Conservation (phyloP, 1,140 invertebrate genomes). For the Drosophila sproati region DNA sequence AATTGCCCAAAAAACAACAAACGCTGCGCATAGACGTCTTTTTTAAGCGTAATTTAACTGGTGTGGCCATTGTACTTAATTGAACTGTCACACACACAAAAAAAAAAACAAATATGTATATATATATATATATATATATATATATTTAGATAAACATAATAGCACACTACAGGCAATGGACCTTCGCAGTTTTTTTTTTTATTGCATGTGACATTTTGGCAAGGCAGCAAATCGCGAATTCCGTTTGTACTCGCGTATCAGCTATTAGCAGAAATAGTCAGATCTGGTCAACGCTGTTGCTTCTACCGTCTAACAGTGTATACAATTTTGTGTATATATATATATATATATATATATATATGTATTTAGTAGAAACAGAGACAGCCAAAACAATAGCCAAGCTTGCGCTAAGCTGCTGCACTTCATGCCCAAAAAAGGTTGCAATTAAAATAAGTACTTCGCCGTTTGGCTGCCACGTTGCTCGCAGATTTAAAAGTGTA, state of each 20-base stretch:
- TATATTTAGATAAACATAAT: constrained; percentile 67
- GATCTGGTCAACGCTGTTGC: background rate
- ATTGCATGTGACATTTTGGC: constrained; percentile 28
- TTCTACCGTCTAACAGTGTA: background rate
- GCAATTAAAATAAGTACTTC: constrained; percentile 81
- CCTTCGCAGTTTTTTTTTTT: constrained; percentile 25
- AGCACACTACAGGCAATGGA: constrained; percentile 30
- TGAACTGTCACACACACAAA: constrained; percentile 67
- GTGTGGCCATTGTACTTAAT: constrained; percentile 76
- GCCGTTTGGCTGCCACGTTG: constrained; percentile 56
- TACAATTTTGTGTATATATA: background rate
- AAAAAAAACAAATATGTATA: constrained; percentile 32
- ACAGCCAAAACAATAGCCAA: constrained; percentile 39
- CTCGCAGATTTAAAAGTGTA: constrained; percentile 18
- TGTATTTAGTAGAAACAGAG: background rate
- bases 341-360: constrained; percentile 5
- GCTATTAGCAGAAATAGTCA: background rate
- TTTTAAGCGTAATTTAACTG: constrained; percentile 82
- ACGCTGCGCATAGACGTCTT: constrained; percentile 42
- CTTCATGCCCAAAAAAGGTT: constrained; percentile 75
- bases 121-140: too few species aligned
- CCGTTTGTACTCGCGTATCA: constrained; percentile 7
- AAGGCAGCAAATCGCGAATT: constrained; percentile 11
- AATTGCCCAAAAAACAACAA: constrained; percentile 47
- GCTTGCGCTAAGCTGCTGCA: constrained; percentile 73